A percentile compares a stretch with the other conserved stretches of the same genome.
Conservation (phyloP, 2,113 vertebrate species). For the Centrocercus urophasianus region DNA sequence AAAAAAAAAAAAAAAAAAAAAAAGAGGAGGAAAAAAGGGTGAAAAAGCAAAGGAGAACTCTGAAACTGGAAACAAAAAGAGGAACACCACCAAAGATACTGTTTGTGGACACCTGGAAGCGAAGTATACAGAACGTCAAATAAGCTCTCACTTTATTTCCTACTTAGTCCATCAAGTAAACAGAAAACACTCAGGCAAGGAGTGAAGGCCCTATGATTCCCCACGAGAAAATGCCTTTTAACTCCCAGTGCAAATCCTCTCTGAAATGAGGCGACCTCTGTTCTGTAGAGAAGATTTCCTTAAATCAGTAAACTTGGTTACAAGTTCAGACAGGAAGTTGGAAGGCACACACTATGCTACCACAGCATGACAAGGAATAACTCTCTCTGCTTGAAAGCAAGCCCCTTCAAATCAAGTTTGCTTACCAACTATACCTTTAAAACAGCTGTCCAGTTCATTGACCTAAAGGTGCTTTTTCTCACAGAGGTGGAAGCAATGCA, state of each 20-base stretch:
- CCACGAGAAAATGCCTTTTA: background rate
- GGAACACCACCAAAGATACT: background rate
- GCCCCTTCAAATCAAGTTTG: background rate
- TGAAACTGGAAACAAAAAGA: background rate
- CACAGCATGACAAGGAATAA: fast-evolving
- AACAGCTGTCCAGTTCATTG: background rate
- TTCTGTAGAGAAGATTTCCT: background rate
- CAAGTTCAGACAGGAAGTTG: background rate
- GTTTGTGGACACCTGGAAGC: background rate
- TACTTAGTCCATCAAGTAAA: background rate
- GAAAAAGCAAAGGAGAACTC: background rate
- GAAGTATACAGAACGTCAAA: background rate
- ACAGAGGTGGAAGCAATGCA: background rate
- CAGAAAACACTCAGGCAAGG: background rate
- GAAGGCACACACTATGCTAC: background rate
- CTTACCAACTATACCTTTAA: fast-evolving
- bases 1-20: background rate
- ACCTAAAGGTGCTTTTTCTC: background rate
- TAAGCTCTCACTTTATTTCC: background rate
- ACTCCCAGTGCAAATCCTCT: background rate
- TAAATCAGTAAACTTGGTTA: background rate
- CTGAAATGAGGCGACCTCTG: background rate
- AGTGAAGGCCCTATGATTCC: background rate
- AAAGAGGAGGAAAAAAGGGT: background rate
- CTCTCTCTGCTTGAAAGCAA: background rate